Base-by-base conservation (phyloP, 2,113 vertebrate genomes). In the Colinus virginianus region DNA sequence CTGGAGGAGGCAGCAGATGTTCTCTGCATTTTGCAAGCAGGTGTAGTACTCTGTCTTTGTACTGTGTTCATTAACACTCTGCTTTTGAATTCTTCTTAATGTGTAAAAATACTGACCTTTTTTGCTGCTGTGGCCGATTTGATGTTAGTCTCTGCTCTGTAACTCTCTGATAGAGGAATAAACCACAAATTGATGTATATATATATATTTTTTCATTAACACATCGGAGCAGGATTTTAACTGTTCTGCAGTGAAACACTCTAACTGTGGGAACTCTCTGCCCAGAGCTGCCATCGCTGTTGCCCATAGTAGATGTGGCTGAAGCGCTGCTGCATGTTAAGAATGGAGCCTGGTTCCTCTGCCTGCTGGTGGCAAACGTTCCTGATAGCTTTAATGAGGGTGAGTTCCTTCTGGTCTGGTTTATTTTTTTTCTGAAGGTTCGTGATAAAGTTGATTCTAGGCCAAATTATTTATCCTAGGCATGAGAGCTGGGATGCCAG, bases 381-480 rank as follows among this genome's bases (percentile, higher is more conserved):
- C 99, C 99, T 2, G 99, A 99, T 98, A 99, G 99, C 96, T 99
- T 99, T 95, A 99, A 98, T 45, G 99, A 99, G 98, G 99, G 99
- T 99, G 98, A 96, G 16, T 32, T 71, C 30, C 21, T 70, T 19
- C 11, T 59, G 18, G 32, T 53, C 21, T 9, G 13, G 12, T 7
- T 78, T 75, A 25, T 34, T 88, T 82, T 82, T 82, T 63, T 88
- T 32, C 48, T 69, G 3, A 43, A 48, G 64, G 4, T 76, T 74
- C 84, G 40, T 25, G 28, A 23, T 4, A 1, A 7, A 20, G 21
- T 70, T 77, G n/a, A 17, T 90, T 88, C 13, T 76, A 83, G 55
- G 38, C 46, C 91, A 32, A 55, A 23, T 30, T 3, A 1, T 0
- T 1, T 4, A 8, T n/a, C 23, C 0, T 2, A 6, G 11, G 5